Evolutionary conservation across 1,140 invertebrate species (phyloP).

Genomic region (Diabrotica virgifera): DNA sequence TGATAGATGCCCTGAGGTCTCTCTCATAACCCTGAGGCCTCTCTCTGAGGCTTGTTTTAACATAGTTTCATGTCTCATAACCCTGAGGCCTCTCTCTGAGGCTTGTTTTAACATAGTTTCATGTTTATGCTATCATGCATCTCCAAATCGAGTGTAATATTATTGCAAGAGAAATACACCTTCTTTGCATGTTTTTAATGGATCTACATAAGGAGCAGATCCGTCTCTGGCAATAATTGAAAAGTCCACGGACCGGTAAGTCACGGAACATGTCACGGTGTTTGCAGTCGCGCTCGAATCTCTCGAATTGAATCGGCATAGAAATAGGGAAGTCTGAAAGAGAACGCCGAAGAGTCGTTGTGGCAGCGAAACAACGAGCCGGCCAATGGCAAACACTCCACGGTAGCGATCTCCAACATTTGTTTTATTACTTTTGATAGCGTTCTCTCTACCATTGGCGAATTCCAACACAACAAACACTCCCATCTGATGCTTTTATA

Average conservation of each 20-base stretch:
- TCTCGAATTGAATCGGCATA: neutral
- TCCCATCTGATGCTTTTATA: conserved; percentile 21
- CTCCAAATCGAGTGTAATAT: no score
- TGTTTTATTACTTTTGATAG: conserved; percentile 32
- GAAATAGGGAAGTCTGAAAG: conserved; percentile 3
- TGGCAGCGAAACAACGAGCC: neutral
- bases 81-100: no score
- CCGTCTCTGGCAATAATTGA: neutral
- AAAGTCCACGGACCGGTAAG: conserved; percentile 25
- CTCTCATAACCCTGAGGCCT: no score
- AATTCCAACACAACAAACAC: conserved; percentile 22
- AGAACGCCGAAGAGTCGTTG: conserved; percentile 14
- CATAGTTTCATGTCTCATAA: no score
- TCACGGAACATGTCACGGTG: conserved; percentile 21
- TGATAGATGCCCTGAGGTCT: no score
- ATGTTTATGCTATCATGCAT: no score
- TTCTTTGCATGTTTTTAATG: no score
- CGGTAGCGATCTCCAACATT: conserved; percentile 30
- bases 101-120: no score
- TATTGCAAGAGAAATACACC: no score
- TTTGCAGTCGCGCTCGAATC: neutral
- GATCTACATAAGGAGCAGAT: no score
- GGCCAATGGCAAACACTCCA: conserved; percentile 23
- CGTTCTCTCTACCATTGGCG: conserved; percentile 29
- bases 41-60: no score